phyloP scores from a whole-genome alignment of 2,113 vertebrate species.

The Rhabdornis inornatus region DNA sequence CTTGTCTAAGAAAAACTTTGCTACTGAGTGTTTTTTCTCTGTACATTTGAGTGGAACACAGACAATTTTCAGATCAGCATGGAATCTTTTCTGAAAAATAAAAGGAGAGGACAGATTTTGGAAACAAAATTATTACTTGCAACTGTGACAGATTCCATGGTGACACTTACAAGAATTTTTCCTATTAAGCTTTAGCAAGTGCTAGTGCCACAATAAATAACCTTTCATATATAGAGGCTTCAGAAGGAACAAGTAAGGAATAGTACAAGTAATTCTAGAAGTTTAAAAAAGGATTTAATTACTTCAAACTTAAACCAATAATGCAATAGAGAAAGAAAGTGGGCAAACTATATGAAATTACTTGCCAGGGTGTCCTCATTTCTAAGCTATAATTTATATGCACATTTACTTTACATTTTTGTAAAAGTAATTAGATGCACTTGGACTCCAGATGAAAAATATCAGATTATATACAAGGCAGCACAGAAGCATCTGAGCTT shows the following conservation, averaged over 20 bases:
- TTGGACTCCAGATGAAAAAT: slow-evolving; percentile 21
- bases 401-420: slow-evolving; percentile 49
- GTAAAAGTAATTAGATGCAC: slow-evolving; percentile 42
- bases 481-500: slow-evolving; percentile 14
- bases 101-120: slow-evolving; percentile 39
- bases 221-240: slow-evolving; percentile 66
- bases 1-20: background rate
- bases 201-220: slow-evolving; percentile 70
- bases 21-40: background rate
- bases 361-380: slow-evolving; percentile 18
- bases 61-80: slow-evolving; percentile 63
- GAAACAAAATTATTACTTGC: slow-evolving; percentile 75
- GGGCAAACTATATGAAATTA: background rate
- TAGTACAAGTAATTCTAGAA: slow-evolving; percentile 58
- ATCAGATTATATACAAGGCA: slow-evolving; percentile 22
- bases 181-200: slow-evolving; percentile 70
- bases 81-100: slow-evolving; percentile 13
- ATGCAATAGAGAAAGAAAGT: background rate
- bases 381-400: slow-evolving; percentile 53
- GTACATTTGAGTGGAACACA: slow-evolving; percentile 12
- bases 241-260: slow-evolving; percentile 67
- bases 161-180: slow-evolving; percentile 70
- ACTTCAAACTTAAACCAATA: slow-evolving; percentile 56
- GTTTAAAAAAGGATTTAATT: slow-evolving; percentile 64
- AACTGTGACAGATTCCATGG: slow-evolving; percentile 68